These are phyloP conservation scores for Chymomyza amoena DNA, from an alignment of 2,888 invertebrate species.

Conservation along the genomic window DNA sequence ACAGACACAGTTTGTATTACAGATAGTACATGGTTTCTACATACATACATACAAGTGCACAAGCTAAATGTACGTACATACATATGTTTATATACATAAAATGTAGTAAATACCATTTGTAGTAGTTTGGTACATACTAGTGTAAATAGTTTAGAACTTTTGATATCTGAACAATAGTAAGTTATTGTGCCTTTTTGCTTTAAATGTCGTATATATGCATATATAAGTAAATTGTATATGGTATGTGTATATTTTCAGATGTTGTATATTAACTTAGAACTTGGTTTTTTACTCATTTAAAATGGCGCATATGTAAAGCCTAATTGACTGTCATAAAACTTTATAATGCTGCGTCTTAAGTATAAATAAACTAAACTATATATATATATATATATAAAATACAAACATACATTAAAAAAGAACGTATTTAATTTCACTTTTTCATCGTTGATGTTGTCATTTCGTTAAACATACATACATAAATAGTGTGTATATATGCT, in stretches of 20 bases:
- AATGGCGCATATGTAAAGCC: background rate
- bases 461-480: background rate
- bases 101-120: background rate
- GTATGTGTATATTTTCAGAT: background rate
- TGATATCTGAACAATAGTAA: slow-evolving; percentile 30
- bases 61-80: background rate
- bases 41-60: background rate
- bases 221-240: background rate
- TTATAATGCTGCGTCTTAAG: background rate
- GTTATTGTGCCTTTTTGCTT: slow-evolving; percentile 29
- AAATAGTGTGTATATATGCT: background rate
- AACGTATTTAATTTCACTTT: slow-evolving; percentile 18
- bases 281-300: background rate
- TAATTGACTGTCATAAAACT: background rate
- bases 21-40: background rate
- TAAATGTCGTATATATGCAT: background rate
- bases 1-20: background rate
- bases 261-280: background rate
- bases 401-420: background rate
- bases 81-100: background rate
- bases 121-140: background rate
- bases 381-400: background rate
- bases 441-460: background rate
- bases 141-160: slow-evolving; percentile 28
- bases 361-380: slow-evolving; percentile 5